Evolutionary conservation across 64 coral and sea anemone species (phyloP).

Genomic region (Catalaphyllia jardinei): DNA sequence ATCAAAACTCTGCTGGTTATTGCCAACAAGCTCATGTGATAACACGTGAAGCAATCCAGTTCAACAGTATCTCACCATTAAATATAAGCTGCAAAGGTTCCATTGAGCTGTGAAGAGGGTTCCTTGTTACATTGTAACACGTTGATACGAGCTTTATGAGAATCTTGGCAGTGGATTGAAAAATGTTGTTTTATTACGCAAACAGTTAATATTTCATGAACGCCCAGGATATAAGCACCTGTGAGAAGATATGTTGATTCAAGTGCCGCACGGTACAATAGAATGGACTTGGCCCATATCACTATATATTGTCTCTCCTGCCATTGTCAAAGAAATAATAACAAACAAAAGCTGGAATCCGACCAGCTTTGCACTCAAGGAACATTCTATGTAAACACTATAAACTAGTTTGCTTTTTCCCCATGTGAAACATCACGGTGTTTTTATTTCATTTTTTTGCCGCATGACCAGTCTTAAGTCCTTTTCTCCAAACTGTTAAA

Average conservation of each 20-base stretch:
- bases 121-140: conserved; percentile 27
- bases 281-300: neutral
- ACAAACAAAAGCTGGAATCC: neutral
- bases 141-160: conserved; percentile 1
- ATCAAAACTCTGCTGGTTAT: neutral
- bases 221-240: neutral
- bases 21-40: neutral
- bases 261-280: neutral
- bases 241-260: neutral
- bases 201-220: conserved; percentile 34
- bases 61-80: neutral
- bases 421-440: too few species aligned
- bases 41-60: neutral
- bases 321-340: neutral
- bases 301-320: neutral
- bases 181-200: conserved; percentile 17
- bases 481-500: too few species aligned
- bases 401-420: too few species aligned
- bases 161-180: conserved; percentile 2
- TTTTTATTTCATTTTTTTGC: too few species aligned
- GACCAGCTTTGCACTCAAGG: neutral
- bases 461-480: too few species aligned
- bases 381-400: neutral
- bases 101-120: neutral
- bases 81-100: neutral